phyloP scores from a whole-genome alignment of 2,888 invertebrate genomes.

The Cyclophora punctaria region DNA sequence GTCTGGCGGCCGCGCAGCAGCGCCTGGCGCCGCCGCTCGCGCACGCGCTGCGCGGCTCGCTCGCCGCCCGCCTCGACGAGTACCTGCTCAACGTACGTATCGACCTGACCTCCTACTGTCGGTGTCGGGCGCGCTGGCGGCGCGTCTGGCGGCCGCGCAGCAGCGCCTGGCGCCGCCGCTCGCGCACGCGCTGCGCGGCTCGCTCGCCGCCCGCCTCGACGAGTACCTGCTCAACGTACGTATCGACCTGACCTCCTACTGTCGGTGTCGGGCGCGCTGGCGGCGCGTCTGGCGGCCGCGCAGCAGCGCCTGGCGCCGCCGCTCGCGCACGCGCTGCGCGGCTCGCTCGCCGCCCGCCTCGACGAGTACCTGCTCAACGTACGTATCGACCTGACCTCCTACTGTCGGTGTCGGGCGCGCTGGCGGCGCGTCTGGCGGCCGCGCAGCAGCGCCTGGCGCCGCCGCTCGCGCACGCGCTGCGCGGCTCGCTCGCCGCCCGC shows the following conservation, averaged over 20 bases:
- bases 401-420: too few relatives aligned
- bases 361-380: slow-evolving; percentile 79
- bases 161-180: slow-evolving; percentile 81
- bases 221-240: slow-evolving; percentile 73
- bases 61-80: slow-evolving; percentile 84
- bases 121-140: slow-evolving; percentile 63
- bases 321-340: slow-evolving; percentile 79
- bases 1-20: slow-evolving; percentile 82
- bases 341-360: slow-evolving; percentile 82
- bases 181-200: slow-evolving; percentile 80
- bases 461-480: slow-evolving; percentile 80
- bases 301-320: slow-evolving; percentile 83
- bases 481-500: slow-evolving; percentile 82
- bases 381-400: background rate
- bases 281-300: slow-evolving; percentile 81
- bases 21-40: slow-evolving; percentile 80
- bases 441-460: slow-evolving; percentile 80
- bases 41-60: slow-evolving; percentile 79
- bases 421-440: slow-evolving; percentile 84
- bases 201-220: slow-evolving; percentile 84
- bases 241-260: background rate
- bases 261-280: slow-evolving; percentile 46
- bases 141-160: slow-evolving; percentile 81
- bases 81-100: slow-evolving; percentile 69
- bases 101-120: too few relatives aligned